A percentile compares a stretch with the other conserved stretches of the same genome.
Evolutionary conservation across 2,888 invertebrate genomes (phyloP).

Genomic region (Ochlodes sylvanus): DNA sequence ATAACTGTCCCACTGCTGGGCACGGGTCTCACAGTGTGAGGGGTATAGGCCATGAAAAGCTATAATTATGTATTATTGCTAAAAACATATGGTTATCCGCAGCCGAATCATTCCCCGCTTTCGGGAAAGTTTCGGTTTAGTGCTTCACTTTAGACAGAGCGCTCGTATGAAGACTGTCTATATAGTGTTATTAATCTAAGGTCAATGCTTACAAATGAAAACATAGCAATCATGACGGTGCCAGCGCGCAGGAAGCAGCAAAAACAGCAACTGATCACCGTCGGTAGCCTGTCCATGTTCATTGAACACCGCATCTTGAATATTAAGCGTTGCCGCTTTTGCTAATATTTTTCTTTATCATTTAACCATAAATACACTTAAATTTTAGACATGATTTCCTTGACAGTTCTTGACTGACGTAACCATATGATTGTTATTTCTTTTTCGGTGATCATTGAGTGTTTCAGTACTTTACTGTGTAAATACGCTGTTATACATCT

Average conservation of each 20-base stretch:
- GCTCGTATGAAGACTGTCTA: too few species aligned
- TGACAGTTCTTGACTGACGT: conserved; percentile 19
- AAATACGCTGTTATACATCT: too few species aligned
- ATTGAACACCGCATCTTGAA: conserved; percentile 51
- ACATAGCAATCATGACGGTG: conserved; percentile 63
- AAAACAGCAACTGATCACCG: conserved; percentile 74
- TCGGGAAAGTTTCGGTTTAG: too few species aligned
- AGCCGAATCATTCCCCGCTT: too few species aligned
- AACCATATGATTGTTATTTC: not conserved
- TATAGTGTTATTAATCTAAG: too few species aligned
- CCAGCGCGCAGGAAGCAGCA: conserved; percentile 73
- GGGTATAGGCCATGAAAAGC: too few species aligned
- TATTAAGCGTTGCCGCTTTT: conserved; percentile 17
- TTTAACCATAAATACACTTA: conserved; percentile 1
- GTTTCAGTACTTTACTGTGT: not conserved
- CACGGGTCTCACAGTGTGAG: too few species aligned
- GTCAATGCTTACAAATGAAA: conserved; percentile 70
- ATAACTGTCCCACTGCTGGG: too few species aligned
- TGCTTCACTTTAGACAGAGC: too few species aligned
- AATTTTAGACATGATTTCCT: conserved; percentile 10
- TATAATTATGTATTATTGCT: too few species aligned
- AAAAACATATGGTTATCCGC: too few species aligned
- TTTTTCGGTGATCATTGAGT: conserved; percentile 3
- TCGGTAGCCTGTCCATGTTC: conserved; percentile 62
- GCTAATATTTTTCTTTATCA: not conserved